Evolutionary conservation across 2,888 invertebrate species (phyloP).

Genomic region (Exephanes ischioxanthus): DNA sequence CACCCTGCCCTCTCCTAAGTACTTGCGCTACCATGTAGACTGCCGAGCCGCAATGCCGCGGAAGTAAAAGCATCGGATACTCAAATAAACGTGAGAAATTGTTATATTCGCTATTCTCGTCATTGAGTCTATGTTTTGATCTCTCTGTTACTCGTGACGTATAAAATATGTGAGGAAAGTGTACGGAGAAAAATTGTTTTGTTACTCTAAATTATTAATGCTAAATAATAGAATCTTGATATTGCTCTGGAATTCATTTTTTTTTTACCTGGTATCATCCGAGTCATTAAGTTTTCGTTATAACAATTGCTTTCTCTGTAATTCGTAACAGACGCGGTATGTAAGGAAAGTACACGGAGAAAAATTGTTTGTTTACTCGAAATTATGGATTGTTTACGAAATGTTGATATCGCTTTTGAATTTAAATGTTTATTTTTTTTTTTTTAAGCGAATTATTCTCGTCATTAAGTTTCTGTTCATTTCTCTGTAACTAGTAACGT

Average conservation of each 20-base stretch:
- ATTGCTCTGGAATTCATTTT: no score
- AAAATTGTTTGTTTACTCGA: no score
- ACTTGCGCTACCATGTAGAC: constrained; percentile 32
- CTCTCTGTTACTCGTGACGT: not conserved
- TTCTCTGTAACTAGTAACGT: no score
- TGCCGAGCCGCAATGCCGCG: constrained; percentile 16
- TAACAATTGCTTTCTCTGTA: no score
- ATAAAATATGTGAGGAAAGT: not conserved
- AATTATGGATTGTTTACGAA: no score
- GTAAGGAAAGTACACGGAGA: no score
- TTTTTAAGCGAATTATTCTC: not conserved
- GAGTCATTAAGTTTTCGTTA: not conserved
- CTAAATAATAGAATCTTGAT: no score
- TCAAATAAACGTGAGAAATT: constrained; percentile 29
- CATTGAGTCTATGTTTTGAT: not conserved
- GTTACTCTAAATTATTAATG: no score
- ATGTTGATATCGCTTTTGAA: no score
- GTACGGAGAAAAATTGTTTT: not conserved
- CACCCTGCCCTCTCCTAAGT: not conserved
- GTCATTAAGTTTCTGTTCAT: not conserved
- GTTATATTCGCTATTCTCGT: constrained; percentile 10
- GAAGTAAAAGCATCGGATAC: constrained; percentile 42
- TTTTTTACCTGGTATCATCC: not conserved
- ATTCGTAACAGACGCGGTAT: no score
- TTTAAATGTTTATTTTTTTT: no score